Percentiles rank a stretch among this genome's conserved stretches.
Conservation (phyloP, 2,797 vertebrate species). For the Rhinella marina region DNA sequence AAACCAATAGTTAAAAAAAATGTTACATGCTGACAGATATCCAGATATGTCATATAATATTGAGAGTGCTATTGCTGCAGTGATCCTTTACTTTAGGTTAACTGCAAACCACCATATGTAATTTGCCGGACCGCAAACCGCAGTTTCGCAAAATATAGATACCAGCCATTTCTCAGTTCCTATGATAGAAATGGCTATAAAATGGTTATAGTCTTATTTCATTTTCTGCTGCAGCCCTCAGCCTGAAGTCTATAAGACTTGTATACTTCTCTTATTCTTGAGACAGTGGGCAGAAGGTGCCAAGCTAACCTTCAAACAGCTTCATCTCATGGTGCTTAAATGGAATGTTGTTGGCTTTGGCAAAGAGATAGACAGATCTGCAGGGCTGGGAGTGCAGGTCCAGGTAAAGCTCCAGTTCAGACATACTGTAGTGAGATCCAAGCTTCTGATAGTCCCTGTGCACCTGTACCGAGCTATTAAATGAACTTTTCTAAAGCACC, state of each 20-base stretch:
- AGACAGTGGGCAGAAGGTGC: neutral
- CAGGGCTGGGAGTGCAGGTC: slow-evolving; percentile 75
- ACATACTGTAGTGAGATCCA: neutral
- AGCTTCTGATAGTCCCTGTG: neutral
- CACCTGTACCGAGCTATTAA: neutral
- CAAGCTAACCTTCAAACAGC: slow-evolving; percentile 75
- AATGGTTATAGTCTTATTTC: neutral
- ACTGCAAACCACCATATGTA: no score
- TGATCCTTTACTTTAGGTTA: neutral
- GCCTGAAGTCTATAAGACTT: neutral
- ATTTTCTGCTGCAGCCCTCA: neutral
- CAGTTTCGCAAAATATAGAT: no score
- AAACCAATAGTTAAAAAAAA: neutral
- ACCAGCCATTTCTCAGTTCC: no score
- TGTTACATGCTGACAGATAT: neutral
- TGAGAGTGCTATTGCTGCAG: neutral
- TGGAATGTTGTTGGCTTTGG: slow-evolving; percentile 75
- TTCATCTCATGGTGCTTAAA: slow-evolving; percentile 77
- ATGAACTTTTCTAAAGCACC: neutral
- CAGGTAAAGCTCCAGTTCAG: slow-evolving; percentile 67
- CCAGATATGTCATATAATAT: neutral
- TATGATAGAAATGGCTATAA: neutral
- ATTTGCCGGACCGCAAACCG: no score
- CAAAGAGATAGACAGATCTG: slow-evolving; percentile 76
- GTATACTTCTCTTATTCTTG: neutral